Evolutionary conservation across 2,888 invertebrate species (phyloP).

Genomic region (Cheilosia scutellata): DNA sequence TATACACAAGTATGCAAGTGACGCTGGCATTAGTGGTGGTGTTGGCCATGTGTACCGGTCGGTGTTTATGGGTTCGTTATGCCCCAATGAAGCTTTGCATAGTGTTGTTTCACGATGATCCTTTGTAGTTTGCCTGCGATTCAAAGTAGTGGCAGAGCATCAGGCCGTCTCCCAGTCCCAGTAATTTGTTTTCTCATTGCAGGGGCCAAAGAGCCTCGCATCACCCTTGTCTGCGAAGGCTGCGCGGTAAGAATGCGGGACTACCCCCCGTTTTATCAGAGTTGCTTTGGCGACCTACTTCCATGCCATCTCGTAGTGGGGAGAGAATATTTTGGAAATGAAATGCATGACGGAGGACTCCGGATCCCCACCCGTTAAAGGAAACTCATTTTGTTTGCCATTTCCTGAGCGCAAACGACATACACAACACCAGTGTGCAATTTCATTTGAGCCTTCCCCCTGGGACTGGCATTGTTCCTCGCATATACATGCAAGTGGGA

Average conservation of each 20-base stretch:
- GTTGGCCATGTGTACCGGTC: conserved; percentile 59
- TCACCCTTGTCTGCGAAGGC: conserved; percentile 35
- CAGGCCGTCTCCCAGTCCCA: conserved; percentile 25
- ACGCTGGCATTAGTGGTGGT: conserved; percentile 48
- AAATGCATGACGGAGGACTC: conserved; percentile 43
- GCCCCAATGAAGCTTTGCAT: conserved; percentile 63
- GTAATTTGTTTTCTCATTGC: conserved; percentile 64
- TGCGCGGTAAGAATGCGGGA: conserved; percentile 64
- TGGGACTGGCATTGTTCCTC: conserved; percentile 2
- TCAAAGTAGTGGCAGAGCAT: conserved; percentile 11
- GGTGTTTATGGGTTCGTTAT: conserved; percentile 70
- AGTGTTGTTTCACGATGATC: conserved; percentile 46
- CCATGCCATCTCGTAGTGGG: conserved; percentile 18
- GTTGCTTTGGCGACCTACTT: conserved; percentile 66
- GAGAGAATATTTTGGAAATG: conserved; percentile 49
- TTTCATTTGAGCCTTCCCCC: conserved; percentile 64
- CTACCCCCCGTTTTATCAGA: conserved; percentile 32
- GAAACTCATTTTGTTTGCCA: conserved; percentile 75
- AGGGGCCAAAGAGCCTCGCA: conserved; percentile 40
- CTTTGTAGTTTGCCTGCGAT: conserved; percentile 62
- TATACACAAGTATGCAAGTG: conserved; percentile 16
- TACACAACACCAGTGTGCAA: conserved; percentile 65
- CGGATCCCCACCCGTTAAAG: conserved; percentile 20
- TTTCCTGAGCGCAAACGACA: conserved; percentile 67
- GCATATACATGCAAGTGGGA: conserved; percentile 45